Base-by-base conservation (phyloP, 2,888 invertebrate species). In the Lathronympha strigana region DNA sequence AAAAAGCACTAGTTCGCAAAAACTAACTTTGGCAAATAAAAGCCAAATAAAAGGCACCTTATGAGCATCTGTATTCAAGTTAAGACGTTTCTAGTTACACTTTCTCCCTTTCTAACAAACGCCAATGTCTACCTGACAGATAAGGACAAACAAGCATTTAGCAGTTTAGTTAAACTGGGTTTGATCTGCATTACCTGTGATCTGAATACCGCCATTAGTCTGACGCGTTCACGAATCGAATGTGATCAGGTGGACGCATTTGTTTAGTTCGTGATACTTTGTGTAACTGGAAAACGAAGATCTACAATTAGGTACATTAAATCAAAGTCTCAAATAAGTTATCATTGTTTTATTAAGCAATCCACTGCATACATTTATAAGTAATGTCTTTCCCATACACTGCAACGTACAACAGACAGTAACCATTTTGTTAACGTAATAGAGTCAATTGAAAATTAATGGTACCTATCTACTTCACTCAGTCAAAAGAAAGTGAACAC, bases 331-430 rank as follows among this genome's bases (percentile, higher is more conserved):
- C 0, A 11, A 19, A 53, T 58, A 8, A 33, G 25, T 47, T 60
- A 60, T 21, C 21, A 43, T 33, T 25, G 43, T 58, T 60, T 64
- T 64, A 64, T 64, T 64, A 64, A 60, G 58, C 64, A 60, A 60
- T 60, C 38, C 64, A 53, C 36, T 64, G 58, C 45, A 47, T 60
- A 60, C 28, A 45, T 19, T 53, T 50, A 33, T 25, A 51, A 51
- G 25, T 53, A 55, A 64, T 38, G 21, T 54, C 13, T 38, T 49
- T 31, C 15, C 3, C 28, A 60, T 51, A 45, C 43, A 33, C 25
- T 25, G 58, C 33, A 51, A 58, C 43, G 25, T 58, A 60, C 38
- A 47, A 66, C 51, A 64, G 50, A 43, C 36, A 45, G 11, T 50
- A 57, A 38, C 19, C 54, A 28, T 61, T 36, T 31, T 54, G 45